Conservation (phyloP, 1,140 invertebrate genomes). For the Zaprionus tsacasi region DNA sequence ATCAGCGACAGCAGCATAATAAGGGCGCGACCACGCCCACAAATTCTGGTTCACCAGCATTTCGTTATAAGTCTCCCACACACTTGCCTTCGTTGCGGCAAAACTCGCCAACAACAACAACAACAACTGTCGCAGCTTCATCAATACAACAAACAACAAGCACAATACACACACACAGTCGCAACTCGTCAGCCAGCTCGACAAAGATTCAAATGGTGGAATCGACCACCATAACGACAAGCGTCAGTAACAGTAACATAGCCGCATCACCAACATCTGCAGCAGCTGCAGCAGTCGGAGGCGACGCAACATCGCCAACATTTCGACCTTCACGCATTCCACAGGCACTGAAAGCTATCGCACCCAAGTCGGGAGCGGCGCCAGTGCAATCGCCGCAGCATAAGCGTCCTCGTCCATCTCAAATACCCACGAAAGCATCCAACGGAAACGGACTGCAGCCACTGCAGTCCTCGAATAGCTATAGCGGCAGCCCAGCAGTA, state of each 20-base stretch:
- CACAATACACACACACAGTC: constrained; percentile 75
- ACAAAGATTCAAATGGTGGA: constrained; percentile 80
- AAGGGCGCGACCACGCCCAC: constrained; percentile 61
- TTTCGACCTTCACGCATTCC: constrained; percentile 83
- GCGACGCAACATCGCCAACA: constrained; percentile 72
- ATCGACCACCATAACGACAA: constrained; percentile 59
- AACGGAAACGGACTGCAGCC: constrained; percentile 54
- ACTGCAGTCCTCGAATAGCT: constrained; percentile 78
- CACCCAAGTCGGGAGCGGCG: constrained; percentile 64
- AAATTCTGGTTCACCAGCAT: constrained; percentile 46
- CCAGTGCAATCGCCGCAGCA: constrained; percentile 78
- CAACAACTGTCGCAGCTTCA: constrained; percentile 48
- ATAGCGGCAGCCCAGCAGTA: constrained; percentile 71
- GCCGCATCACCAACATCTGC: constrained; percentile 48
- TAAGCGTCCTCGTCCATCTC: constrained; percentile 77
- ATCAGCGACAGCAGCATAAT: constrained; percentile 50
- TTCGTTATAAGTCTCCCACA: constrained; percentile 78
- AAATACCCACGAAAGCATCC: constrained; percentile 83
- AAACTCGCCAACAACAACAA: constrained; percentile 49
- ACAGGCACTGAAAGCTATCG: constrained; percentile 71
- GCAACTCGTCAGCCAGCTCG: constrained; percentile 79
- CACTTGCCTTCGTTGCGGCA: constrained; percentile 77
- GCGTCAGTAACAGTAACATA: constrained; percentile 44
- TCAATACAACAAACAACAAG: constrained; percentile 49
- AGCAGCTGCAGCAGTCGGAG: constrained; percentile 23